Evolutionary conservation across 2,888 invertebrate genomes (phyloP), one percentile per base, ranked within the genome.

Genomic region (Microplitis deprimator): DNA sequence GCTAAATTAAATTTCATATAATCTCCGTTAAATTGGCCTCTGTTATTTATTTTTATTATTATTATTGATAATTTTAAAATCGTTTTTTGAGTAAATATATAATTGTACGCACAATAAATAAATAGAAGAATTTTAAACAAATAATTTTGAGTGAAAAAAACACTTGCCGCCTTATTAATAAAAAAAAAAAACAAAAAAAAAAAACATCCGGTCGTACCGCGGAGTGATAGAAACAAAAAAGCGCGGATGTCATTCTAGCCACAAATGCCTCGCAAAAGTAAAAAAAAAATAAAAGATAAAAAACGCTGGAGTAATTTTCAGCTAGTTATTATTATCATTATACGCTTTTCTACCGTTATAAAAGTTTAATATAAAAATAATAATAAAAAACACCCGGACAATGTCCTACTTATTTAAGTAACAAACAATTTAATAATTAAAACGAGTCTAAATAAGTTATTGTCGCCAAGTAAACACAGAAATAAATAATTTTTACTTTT

Each of bases 251-350:
- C 73, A 73, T 69, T 38, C 69, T 75, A 73, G 75, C 77, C 64
- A 75, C 73, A 76, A 76, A 80, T 80, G 80, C 81, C 79, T 80
- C 78, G 79, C 79, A 78, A 73, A 77, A 65, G 5, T 50, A 50
- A 50, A 50, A 50, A 13, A 50, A 50, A 50, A 50, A 50, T 13
- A 50, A 50, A 2, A 50, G 13, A 5, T 13, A 50, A 50, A 50
- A 70, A 69, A 81, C 70, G 73, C 77, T 75, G 78, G 78, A 80
- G 78, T 81, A 61, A 76, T 79, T 73, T 77, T 59, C 74, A 72
- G 64, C 68, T 74, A 68, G 73, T 76, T 70, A 75, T 80, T 68
- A 65, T 73, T 59, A 75, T 77, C 68, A 73, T 73, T 76, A 67
- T 71, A 76, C 71, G 73, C 77, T 79, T 79, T 79, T 79, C 75